phyloP scores from a whole-genome alignment of 2,113 vertebrate genomes.

The Podocnemis expansa region DNA sequence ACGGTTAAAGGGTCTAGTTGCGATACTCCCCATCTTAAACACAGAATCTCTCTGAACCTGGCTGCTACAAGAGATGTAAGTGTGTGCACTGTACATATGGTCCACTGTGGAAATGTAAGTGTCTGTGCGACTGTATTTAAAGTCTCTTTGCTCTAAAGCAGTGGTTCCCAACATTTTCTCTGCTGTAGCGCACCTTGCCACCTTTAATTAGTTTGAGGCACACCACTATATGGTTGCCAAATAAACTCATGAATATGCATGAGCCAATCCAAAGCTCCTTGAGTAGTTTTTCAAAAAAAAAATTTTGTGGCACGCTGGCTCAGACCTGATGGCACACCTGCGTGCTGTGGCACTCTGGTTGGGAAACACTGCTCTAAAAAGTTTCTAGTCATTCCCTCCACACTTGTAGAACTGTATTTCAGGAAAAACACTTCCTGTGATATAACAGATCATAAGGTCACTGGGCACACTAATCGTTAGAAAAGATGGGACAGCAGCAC shows the following conservation, averaged over 20 bases:
- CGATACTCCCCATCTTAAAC: neutral
- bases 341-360: too few species aligned
- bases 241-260: too few species aligned
- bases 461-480: neutral
- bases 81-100: neutral
- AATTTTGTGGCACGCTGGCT: too few species aligned
- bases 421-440: rapidly evolving
- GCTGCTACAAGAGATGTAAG: neutral
- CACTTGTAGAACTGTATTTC: neutral
- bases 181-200: too few species aligned
- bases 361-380: rapidly evolving
- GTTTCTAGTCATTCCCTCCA: too few species aligned
- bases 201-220: too few species aligned
- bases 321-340: too few species aligned
- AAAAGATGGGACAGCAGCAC: neutral
- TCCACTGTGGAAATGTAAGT: neutral
- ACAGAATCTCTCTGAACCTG: neutral
- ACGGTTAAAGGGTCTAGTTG: neutral
- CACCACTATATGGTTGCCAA: too few species aligned
- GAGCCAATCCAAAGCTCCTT: too few species aligned
- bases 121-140: neutral
- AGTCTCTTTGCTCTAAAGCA: neutral
- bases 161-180: too few species aligned
- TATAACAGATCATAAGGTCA: neutral
- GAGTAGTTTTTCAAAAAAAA: too few species aligned